phyloP scores from a whole-genome alignment of 2,113 vertebrate genomes.

The Proterorhinus semilunaris region DNA sequence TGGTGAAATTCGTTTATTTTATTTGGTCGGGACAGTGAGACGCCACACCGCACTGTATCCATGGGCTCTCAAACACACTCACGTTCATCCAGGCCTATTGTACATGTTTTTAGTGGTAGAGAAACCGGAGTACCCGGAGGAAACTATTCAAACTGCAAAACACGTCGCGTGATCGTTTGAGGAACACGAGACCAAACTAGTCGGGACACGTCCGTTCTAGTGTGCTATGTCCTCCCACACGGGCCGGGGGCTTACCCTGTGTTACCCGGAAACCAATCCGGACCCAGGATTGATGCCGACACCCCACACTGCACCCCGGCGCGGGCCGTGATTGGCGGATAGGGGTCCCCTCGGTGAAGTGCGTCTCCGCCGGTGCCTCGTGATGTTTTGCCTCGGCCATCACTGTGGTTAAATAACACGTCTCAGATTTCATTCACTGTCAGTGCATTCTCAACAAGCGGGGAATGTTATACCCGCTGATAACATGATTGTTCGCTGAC shows the following conservation, averaged over 20 bases:
- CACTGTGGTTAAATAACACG: neutral
- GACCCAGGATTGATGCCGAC: constrained; percentile 6
- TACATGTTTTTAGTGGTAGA: too few species aligned
- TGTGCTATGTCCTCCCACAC: neutral
- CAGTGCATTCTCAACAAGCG: neutral
- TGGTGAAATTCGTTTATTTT: too few species aligned
- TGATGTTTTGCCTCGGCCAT: constrained; percentile 29
- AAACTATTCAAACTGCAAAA: too few species aligned
- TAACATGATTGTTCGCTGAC: too few species aligned
- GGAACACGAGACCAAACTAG: neutral
- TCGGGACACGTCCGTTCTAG: neutral
- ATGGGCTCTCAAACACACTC: too few species aligned
- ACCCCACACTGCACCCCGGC: neutral
- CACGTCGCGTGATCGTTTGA: too few species aligned
- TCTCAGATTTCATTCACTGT: neutral
- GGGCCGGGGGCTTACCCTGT: too few species aligned
- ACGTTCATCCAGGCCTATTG: too few species aligned
- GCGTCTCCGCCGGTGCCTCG: constrained; percentile 7
- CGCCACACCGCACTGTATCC: too few species aligned
- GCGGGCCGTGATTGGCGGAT: constrained; percentile 37
- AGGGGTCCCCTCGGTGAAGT: neutral
- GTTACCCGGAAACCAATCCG: constrained; percentile 39
- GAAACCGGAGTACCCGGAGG: too few species aligned
- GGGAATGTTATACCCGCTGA: too few species aligned
- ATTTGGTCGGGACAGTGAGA: too few species aligned